Evolutionary conservation across 2,888 invertebrate species (phyloP).

Genomic region (Ypsolopha scabrella): DNA sequence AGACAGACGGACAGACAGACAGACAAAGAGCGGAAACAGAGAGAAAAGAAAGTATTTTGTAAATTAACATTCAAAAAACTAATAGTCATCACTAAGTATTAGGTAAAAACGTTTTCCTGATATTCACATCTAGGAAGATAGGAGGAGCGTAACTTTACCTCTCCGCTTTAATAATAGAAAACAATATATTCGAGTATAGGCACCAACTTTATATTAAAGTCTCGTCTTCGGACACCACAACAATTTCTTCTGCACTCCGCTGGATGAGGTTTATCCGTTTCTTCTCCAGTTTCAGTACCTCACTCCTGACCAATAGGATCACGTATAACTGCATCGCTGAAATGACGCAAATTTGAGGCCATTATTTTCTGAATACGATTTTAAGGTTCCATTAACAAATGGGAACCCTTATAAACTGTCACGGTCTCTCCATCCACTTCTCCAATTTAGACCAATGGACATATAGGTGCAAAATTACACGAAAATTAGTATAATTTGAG

Average conservation of each 20-base stretch:
- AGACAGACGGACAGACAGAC: no score
- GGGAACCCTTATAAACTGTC: no score
- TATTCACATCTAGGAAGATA: no score
- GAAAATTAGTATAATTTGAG: no score
- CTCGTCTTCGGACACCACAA: slow-evolving; percentile 36
- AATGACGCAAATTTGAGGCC: slow-evolving; percentile 10
- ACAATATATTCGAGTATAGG: no score
- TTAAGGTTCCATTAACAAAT: not conserved
- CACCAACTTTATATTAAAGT: slow-evolving; percentile 10
- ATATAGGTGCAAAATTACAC: not conserved
- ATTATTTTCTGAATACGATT: not conserved
- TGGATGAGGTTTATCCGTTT: slow-evolving; percentile 12
- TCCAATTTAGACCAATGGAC: not conserved
- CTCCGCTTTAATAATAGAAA: no score
- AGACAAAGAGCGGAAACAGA: no score
- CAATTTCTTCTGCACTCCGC: slow-evolving; percentile 15
- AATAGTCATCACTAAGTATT: no score
- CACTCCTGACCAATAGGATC: slow-evolving; percentile 51
- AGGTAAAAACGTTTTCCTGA: no score
- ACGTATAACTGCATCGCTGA: slow-evolving; percentile 54
- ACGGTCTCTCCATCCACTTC: not conserved
- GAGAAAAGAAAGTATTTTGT: no score
- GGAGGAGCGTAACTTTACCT: no score
- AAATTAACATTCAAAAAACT: no score
- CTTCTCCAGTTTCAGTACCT: slow-evolving; percentile 42